Base-by-base conservation (phyloP, 2,113 vertebrate genomes). In the Verasper variegatus region DNA sequence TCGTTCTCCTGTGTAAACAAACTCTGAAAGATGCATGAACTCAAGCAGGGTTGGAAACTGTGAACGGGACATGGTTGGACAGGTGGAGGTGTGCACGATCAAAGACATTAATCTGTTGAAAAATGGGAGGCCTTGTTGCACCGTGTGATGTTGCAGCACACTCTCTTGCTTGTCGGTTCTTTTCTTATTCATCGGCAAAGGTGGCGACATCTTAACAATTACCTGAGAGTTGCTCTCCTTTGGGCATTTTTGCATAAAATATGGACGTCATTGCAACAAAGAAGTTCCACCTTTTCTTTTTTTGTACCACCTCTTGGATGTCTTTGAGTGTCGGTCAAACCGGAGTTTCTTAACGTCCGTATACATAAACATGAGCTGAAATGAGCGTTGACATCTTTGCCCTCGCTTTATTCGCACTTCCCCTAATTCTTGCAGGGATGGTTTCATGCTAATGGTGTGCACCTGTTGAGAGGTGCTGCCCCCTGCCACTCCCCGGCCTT, bases 311-410 rank as follows among this genome's bases (percentile, higher is more conserved):
- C 52, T 57, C 80, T 55, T 2, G 2, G 18, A 17, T 0, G 60
- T 81, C 86, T 89, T 89, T 89, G 58, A 69, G 78, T 60, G 65
- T 78, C 81, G 54, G 79, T 83, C 68, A 81, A 60, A 47, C 5
- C 1, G 20, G 40, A 82, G 61, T 80, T 62, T 26, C 69, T 77
- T 62, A 35, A 67, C 76, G 49, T 24, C n/a, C 15, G 1, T 54
- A 88, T 92, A 21, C 80, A 93, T 92, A 93, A 89, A 88, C 88
- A 93, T 93, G 88, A 92, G 88, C 61, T 40, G 55, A 49, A 58
- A 24, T 7, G 13, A 21, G 66, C 80, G 31, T 84, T 85, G 82
- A 91, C 83, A 49, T 60, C 21, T 55, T 26, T 80, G 76, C 78
- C 80, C 74, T 81, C 68, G 45, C 81, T 83, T 83, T 79, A 47